These are phyloP conservation scores for Pocillopora damicornis DNA, from an alignment of 64 coral and sea anemone species.

Conservation along the genomic window DNA sequence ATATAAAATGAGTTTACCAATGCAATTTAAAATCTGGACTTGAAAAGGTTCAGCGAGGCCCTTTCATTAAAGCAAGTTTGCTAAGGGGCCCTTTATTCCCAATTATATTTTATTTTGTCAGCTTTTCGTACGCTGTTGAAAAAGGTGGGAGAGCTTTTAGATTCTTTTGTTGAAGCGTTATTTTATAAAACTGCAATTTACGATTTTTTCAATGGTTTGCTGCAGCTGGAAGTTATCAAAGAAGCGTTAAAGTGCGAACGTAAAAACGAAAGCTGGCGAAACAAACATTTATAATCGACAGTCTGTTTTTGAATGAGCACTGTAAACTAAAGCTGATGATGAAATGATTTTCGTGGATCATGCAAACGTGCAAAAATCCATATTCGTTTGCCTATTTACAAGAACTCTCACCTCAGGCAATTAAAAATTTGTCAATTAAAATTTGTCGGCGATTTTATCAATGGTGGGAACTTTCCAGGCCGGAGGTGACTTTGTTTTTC, in stretches of 20 bases:
- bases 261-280: not conserved
- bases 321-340: not conserved
- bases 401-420: not conserved
- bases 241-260: not conserved
- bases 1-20: too few relatives aligned
- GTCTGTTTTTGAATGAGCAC: not conserved
- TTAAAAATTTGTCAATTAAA: not conserved
- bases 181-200: not conserved
- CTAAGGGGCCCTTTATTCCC: too few relatives aligned
- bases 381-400: not conserved
- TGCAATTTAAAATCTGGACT: too few relatives aligned
- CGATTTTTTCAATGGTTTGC: not conserved
- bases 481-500: not conserved
- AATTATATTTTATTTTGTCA: not conserved
- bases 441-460: constrained; percentile 8
- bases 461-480: not conserved
- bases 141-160: not conserved
- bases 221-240: not conserved
- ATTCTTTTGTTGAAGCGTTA: not conserved
- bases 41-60: too few relatives aligned
- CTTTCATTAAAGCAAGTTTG: too few relatives aligned
- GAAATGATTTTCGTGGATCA: not conserved
- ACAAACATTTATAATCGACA: not conserved
- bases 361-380: not conserved
- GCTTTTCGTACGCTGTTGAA: not conserved